phyloP scores from a whole-genome alignment of 2,888 invertebrate genomes.

The Leptopilina myrica region DNA sequence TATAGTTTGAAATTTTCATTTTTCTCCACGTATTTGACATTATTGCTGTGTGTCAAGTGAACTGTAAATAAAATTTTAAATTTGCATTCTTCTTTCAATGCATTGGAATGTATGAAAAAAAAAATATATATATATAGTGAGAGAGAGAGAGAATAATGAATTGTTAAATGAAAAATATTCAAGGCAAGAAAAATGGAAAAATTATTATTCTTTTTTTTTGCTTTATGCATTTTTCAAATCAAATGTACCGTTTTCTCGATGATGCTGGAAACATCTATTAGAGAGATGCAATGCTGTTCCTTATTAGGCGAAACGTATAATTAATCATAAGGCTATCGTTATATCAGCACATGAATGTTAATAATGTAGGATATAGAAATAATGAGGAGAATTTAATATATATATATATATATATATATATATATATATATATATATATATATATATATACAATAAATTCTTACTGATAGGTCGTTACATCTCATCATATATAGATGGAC shows the following conservation, averaged over 20 bases:
- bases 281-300: background rate
- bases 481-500: background rate
- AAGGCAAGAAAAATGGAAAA: too few species aligned
- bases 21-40: too few species aligned
- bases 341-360: constrained; percentile 26
- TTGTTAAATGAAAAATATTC: too few species aligned
- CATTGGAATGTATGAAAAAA: too few species aligned
- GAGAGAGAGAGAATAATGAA: too few species aligned
- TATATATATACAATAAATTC: background rate
- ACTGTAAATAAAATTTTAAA: too few species aligned
- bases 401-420: too few species aligned
- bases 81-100: too few species aligned
- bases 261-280: background rate
- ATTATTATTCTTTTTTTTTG: background rate
- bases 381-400: constrained; percentile 21
- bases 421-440: too few species aligned
- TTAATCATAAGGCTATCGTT: constrained; percentile 19
- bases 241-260: constrained; percentile 12
- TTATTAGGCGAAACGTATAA: constrained; percentile 9
- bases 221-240: background rate
- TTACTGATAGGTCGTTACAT: constrained; percentile 10
- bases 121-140: too few species aligned
- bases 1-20: too few species aligned
- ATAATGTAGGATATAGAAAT: constrained; percentile 19
- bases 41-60: too few species aligned